Conservation (phyloP, 1,140 invertebrate species). For the Chironomus tepperi region DNA sequence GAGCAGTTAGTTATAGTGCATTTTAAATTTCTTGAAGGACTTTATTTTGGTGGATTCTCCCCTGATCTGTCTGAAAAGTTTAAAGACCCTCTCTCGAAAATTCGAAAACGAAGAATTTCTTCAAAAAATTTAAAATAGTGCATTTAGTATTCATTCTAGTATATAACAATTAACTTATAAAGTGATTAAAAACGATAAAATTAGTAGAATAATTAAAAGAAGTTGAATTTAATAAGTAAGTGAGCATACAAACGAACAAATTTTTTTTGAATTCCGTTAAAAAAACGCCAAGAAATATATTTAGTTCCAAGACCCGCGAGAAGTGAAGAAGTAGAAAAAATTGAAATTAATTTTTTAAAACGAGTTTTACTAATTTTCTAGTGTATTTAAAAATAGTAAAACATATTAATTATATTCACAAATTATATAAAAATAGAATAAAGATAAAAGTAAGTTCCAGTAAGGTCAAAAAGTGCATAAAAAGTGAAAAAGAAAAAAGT, state of each 20-base stretch:
- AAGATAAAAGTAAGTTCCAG: background rate
- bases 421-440: background rate
- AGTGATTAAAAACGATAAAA: too few relatives aligned
- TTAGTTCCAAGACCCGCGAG: background rate
- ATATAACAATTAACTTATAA: too few relatives aligned
- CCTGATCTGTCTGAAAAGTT: too few relatives aligned
- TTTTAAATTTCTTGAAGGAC: too few relatives aligned
- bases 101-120: too few relatives aligned
- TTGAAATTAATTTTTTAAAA: background rate
- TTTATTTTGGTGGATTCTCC: too few relatives aligned
- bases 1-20: too few relatives aligned
- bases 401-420: background rate
- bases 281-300: background rate
- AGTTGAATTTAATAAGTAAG: background rate
- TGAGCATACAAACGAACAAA: background rate
- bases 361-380: background rate
- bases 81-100: too few relatives aligned
- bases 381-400: background rate
- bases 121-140: too few relatives aligned
- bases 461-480: background rate
- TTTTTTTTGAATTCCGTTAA: background rate
- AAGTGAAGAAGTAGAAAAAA: background rate
- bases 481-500: background rate
- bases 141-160: too few relatives aligned
- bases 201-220: background rate